A percentile compares a stretch with the other conserved stretches of the same genome.
These are phyloP conservation scores for Podarcis muralis DNA, from an alignment of 2,113 vertebrate genomes.

Conservation along the genomic window DNA sequence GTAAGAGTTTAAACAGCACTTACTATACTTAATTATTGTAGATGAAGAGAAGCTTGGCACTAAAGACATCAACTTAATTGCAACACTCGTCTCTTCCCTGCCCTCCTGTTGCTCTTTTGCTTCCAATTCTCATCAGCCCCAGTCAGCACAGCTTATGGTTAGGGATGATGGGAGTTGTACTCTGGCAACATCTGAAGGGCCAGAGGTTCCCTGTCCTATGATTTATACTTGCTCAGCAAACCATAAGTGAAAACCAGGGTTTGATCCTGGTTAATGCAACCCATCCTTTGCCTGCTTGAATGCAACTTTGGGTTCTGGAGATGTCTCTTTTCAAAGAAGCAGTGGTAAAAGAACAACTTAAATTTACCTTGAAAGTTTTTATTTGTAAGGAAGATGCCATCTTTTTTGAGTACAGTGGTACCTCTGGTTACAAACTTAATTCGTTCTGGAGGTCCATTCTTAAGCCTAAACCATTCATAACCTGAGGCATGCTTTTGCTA, in stretches of 20 bases:
- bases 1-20: conserved; percentile 70
- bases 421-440: too few species aligned
- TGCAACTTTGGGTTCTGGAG: background rate
- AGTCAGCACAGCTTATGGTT: too few species aligned
- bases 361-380: background rate
- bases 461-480: too few species aligned
- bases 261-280: background rate
- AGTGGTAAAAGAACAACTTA: background rate
- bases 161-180: too few species aligned
- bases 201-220: background rate
- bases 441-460: too few species aligned
- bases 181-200: too few species aligned
- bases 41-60: too few species aligned
- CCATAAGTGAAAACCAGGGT: background rate
- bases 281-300: background rate
- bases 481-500: too few species aligned
- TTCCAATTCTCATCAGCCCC: too few species aligned
- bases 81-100: background rate
- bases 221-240: background rate
- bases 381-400: background rate
- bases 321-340: background rate
- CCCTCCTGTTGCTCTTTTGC: too few species aligned
- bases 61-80: background rate
- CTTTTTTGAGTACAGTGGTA: background rate
- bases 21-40: background rate